These are phyloP conservation scores for Rhinolophus sinicus DNA, from an alignment of 2,113 vertebrate species.

Conservation along the genomic window DNA sequence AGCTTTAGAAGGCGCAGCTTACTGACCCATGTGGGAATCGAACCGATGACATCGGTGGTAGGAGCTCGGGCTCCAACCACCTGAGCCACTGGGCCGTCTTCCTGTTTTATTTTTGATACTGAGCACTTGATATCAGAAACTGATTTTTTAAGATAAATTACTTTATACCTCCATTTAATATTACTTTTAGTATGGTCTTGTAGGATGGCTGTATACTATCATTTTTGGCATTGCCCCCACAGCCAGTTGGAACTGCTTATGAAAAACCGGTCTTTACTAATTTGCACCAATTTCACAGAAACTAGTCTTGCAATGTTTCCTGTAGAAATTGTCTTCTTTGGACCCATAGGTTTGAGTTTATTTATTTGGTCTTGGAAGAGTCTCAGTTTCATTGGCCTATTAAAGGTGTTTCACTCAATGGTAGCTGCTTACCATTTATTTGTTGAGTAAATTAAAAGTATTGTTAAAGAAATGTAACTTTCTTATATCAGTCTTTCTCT, in stretches of 20 bases:
- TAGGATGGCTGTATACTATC: neutral
- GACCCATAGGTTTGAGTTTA: neutral
- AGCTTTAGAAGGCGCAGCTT: too few species aligned
- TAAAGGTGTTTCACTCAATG: neutral
- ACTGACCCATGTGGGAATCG: too few species aligned
- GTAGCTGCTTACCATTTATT: conserved; percentile 18
- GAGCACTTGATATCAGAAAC: neutral
- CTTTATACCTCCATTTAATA: neutral
- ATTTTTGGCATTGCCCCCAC: conserved; percentile 12
- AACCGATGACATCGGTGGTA: too few species aligned
- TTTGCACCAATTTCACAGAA: conserved; percentile 32
- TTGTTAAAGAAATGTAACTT: conserved; percentile 20
- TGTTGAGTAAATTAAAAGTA: neutral
- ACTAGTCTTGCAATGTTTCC: neutral
- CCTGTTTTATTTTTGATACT: conserved; percentile 24
- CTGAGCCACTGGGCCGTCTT: too few species aligned
- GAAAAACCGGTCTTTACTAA: conserved; percentile 1
- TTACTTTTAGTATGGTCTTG: neutral
- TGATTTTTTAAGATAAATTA: neutral
- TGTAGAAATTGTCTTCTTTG: conserved; percentile 21
- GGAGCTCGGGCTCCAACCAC: too few species aligned
- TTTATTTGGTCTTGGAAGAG: conserved; percentile 35
- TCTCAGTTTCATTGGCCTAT: neutral
- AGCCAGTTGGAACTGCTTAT: neutral
- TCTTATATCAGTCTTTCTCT: neutral